These are phyloP conservation scores for Tipula confusa DNA, from an alignment of 2,888 invertebrate species.

Conservation along the genomic window DNA sequence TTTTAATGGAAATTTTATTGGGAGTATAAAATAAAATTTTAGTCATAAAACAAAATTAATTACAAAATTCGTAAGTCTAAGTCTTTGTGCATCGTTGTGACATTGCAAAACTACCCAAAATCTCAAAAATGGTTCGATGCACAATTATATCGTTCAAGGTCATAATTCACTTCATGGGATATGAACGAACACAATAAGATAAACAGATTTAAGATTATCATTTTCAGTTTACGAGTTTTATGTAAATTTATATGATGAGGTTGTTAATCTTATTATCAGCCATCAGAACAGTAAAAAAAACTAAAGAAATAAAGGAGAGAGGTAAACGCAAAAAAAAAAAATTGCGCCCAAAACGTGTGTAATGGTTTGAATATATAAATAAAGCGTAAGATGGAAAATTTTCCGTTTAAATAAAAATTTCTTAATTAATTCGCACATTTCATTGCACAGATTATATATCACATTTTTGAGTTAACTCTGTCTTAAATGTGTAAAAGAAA, in stretches of 20 bases:
- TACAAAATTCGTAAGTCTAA: not conserved
- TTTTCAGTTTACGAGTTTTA: not conserved
- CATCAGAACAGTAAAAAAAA: not conserved
- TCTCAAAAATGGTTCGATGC: not conserved
- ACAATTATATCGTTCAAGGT: not conserved
- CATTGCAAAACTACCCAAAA: not conserved
- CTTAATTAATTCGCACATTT: not conserved
- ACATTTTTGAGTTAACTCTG: not conserved
- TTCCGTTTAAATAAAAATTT: not conserved
- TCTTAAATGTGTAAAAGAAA: not conserved
- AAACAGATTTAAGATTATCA: not conserved
- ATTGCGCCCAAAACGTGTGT: not conserved
- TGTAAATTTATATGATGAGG: not conserved
- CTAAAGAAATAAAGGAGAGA: not conserved
- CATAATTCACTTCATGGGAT: not conserved
- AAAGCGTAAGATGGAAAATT: not conserved
- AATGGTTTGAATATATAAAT: not conserved
- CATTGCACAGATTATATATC: not conserved
- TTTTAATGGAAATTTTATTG: not conserved
- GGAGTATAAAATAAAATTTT: not conserved
- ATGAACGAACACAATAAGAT: not conserved
- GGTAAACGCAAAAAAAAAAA: not conserved
- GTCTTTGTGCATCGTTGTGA: not conserved
- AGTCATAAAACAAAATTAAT: slow-evolving; percentile 6
- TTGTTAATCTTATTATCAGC: not conserved